Evolutionary conservation across 2,888 invertebrate species (phyloP).

Genomic region (Marronus borbonicus): DNA sequence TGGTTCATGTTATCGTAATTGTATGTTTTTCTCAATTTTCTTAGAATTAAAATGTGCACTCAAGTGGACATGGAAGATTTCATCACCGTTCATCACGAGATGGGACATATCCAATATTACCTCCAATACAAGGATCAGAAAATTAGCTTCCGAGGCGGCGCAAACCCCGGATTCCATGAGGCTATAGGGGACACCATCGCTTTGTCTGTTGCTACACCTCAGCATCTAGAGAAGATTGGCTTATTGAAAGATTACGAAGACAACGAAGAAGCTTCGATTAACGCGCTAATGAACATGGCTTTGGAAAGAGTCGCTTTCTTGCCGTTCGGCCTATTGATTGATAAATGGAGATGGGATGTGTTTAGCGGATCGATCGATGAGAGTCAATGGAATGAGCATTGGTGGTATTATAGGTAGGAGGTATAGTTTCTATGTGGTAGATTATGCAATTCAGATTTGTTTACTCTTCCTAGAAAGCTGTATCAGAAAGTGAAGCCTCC

Average conservation of each 20-base stretch:
- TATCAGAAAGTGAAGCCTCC: constrained; percentile 67
- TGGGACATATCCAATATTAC: constrained; percentile 79
- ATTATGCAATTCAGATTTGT: neutral
- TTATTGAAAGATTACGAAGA: constrained; percentile 65
- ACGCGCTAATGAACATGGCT: constrained; percentile 70
- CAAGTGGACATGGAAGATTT: constrained; percentile 74
- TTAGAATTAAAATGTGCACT: constrained; percentile 77
- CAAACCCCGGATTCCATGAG: constrained; percentile 77
- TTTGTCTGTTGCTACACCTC: constrained; percentile 73
- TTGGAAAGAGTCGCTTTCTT: constrained; percentile 71
- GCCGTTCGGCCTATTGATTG: constrained; percentile 73
- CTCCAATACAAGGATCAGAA: constrained; percentile 75
- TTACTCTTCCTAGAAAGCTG: constrained; percentile 59
- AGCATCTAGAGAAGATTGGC: constrained; percentile 70
- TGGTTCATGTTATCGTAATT: too few relatives aligned
- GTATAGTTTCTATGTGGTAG: neutral
- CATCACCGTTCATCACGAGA: constrained; percentile 82
- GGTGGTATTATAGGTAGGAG: constrained; percentile 65
- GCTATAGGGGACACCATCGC: constrained; percentile 77
- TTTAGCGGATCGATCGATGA: constrained; percentile 68
- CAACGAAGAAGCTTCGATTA: constrained; percentile 69
- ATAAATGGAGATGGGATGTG: constrained; percentile 75
- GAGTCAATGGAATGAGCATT: constrained; percentile 68
- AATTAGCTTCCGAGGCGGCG: constrained; percentile 71
- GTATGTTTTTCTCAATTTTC: constrained; percentile 21